phyloP scores from a whole-genome alignment of 2,113 vertebrate species.

The Grallaria varia region DNA sequence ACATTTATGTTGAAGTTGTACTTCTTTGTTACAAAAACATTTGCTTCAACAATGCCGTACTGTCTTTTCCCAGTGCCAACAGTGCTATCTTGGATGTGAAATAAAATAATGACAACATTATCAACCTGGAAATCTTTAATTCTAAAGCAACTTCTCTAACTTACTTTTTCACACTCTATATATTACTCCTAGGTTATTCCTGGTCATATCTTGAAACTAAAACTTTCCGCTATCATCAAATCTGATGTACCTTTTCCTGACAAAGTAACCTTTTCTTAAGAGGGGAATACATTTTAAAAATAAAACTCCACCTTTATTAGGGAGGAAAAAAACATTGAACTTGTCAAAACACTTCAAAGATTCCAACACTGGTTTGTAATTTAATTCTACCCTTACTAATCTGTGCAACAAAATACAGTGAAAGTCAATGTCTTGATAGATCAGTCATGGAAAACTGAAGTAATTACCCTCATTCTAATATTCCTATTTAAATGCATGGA shows the following conservation, averaged over 20 bases:
- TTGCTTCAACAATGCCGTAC: background rate
- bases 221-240: background rate
- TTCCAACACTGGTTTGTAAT: conserved; percentile 41
- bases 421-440: conserved; percentile 76
- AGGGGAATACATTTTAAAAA: background rate
- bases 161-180: background rate
- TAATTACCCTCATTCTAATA: conserved; percentile 89
- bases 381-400: conserved; percentile 66
- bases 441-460: conserved; percentile 80
- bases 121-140: background rate
- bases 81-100: background rate
- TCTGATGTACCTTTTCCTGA: background rate
- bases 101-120: background rate
- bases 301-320: background rate
- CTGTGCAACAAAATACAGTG: conserved; percentile 62
- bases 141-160: background rate
- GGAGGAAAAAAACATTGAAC: background rate
- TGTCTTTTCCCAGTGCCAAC: background rate
- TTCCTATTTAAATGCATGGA: conserved; percentile 98
- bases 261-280: background rate
- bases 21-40: background rate
- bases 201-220: background rate
- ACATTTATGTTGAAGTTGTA: background rate
- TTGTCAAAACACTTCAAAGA: conserved; percentile 34
- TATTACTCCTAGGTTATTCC: background rate